Conservation (phyloP, 1,140 invertebrate species). For the Globodera ellingtonae region DNA sequence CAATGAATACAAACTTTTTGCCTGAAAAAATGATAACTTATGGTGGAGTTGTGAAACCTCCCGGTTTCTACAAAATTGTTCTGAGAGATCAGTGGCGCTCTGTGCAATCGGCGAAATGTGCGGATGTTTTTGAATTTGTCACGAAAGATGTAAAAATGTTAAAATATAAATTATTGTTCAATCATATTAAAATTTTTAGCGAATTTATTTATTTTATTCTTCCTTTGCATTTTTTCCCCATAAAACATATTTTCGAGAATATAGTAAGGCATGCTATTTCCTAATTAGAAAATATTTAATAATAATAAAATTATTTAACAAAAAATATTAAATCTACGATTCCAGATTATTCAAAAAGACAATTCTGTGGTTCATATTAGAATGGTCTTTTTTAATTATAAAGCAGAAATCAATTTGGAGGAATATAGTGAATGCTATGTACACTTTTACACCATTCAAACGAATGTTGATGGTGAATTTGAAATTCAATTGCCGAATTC, state of each 20-base stretch:
- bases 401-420: neutral
- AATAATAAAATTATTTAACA: neutral
- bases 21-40: neutral
- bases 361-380: neutral
- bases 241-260: neutral
- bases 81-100: too few species aligned
- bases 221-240: neutral
- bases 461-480: neutral
- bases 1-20: neutral
- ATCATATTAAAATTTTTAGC: too few species aligned
- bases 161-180: too few species aligned
- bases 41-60: neutral
- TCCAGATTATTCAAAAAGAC: neutral
- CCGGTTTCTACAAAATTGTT: neutral
- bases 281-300: neutral
- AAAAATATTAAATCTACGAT: neutral
- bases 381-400: neutral
- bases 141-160: too few species aligned
- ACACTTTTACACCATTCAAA: neutral
- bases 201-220: neutral
- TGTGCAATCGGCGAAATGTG: neutral
- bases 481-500: neutral
- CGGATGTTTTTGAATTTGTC: neutral
- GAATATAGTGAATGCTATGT: neutral
- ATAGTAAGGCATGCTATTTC: too few species aligned